Percentiles rank a stretch among this genome's conserved stretches.
Conservation (phyloP, 2,113 vertebrate genomes). For the Ailuropoda melanoleuca region DNA sequence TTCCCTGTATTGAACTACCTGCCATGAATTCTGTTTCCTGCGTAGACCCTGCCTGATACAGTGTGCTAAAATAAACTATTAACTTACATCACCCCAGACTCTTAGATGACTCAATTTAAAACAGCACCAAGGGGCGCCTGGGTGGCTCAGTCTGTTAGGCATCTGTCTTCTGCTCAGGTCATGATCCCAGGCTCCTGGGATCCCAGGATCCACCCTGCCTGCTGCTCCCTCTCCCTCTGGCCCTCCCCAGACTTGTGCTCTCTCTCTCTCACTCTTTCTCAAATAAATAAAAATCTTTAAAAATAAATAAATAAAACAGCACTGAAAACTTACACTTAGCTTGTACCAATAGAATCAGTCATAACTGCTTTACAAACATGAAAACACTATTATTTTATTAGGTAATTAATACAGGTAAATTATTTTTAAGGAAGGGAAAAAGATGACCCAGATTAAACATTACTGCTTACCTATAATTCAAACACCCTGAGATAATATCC, state of each 20-base stretch:
- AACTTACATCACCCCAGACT: neutral
- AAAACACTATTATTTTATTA: neutral
- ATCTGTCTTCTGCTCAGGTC: too few relatives aligned
- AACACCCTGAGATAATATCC: neutral
- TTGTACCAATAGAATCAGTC: slow-evolving; percentile 18
- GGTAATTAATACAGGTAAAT: slow-evolving; percentile 33
- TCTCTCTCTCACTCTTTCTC: too few relatives aligned
- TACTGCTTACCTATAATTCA: neutral
- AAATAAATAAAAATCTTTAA: too few relatives aligned
- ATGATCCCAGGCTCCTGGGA: too few relatives aligned
- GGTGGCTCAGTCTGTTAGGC: too few relatives aligned
- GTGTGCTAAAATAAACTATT: neutral
- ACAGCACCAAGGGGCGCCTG: too few relatives aligned
- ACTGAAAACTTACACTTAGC: slow-evolving; percentile 39
- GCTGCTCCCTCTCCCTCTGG: too few relatives aligned
- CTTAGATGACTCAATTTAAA: neutral
- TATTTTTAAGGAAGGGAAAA: slow-evolving; percentile 28
- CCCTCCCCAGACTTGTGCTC: too few relatives aligned
- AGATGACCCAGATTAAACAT: slow-evolving; percentile 15
- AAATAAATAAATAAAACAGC: neutral
- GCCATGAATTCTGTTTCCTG: neutral
- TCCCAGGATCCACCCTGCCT: too few relatives aligned
- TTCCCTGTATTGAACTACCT: neutral
- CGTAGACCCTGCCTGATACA: neutral
- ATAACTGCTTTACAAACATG: slow-evolving; percentile 47